phyloP scores from a whole-genome alignment of 2,113 vertebrate species.

The Brachypteracias leptosomus region DNA sequence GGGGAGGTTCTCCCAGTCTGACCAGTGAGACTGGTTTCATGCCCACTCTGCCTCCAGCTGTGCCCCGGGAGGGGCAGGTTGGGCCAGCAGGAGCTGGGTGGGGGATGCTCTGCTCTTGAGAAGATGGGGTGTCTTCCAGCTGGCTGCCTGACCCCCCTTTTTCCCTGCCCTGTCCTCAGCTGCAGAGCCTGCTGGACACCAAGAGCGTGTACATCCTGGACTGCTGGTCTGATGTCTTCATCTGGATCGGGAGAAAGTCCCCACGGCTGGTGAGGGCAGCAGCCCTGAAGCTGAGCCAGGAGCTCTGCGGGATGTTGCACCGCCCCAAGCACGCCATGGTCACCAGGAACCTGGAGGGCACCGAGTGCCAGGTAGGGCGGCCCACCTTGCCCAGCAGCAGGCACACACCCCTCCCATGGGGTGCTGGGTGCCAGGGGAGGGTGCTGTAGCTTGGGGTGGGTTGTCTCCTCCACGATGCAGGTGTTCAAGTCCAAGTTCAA shows the following conservation, averaged over 20 bases:
- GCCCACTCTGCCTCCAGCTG: neutral
- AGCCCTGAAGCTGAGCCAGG: constrained; percentile 94
- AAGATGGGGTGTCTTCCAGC: neutral
- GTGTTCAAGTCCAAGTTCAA: constrained; percentile 98
- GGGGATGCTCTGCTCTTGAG: neutral
- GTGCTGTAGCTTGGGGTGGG: rapidly evolving
- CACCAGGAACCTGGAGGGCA: constrained; percentile 93
- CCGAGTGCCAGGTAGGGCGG: constrained; percentile 88
- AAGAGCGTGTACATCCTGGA: constrained; percentile 95
- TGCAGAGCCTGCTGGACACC: constrained; percentile 95
- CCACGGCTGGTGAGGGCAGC: constrained; percentile 92
- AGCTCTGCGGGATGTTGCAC: constrained; percentile 94
- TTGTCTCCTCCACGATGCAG: constrained; percentile 48
- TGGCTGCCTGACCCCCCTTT: neutral
- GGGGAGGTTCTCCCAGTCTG: neutral
- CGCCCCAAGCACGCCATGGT: constrained; percentile 91
- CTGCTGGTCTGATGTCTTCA: constrained; percentile 97
- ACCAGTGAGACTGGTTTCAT: neutral
- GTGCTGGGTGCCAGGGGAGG: neutral
- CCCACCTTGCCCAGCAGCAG: rapidly evolving
- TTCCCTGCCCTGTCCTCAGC: constrained; percentile 52
- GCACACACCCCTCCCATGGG: rapidly evolving
- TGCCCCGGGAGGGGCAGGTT: constrained; percentile 1
- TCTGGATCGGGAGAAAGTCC: constrained; percentile 97
- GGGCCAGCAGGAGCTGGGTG: rapidly evolving